Percentiles rank a stretch among this genome's conserved stretches.
Conservation (phyloP, 2,113 vertebrate species). For the Zosterops japonicus region DNA sequence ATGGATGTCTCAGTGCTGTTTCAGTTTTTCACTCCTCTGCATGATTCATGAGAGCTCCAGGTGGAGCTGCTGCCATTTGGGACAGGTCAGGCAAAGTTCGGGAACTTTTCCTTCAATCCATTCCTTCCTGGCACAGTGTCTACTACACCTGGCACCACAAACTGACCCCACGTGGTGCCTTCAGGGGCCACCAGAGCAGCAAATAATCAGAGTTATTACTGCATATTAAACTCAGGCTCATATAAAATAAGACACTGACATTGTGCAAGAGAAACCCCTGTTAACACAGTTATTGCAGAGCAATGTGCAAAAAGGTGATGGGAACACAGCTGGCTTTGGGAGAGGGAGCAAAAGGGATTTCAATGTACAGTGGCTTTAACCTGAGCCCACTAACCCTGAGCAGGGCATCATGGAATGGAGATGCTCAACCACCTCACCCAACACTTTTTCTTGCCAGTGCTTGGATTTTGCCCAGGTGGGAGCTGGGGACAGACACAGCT, state of each 20-base stretch:
- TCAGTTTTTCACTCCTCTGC: background rate
- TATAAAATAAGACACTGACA: background rate
- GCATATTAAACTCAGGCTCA: background rate
- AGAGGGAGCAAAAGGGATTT: background rate
- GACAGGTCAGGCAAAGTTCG: background rate
- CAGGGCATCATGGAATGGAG: background rate
- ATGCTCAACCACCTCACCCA: background rate
- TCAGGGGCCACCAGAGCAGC: background rate
- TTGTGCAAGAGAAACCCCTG: background rate
- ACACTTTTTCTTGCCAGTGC: background rate
- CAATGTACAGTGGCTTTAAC: background rate
- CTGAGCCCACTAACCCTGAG: background rate
- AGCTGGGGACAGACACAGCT: background rate
- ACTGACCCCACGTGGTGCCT: background rate
- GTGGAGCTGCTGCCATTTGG: background rate
- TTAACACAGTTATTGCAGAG: background rate
- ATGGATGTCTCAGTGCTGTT: background rate
- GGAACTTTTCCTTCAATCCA: background rate
- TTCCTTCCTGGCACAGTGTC: background rate
- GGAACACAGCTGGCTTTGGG: background rate
- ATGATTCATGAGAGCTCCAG: background rate
- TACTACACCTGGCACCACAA: background rate
- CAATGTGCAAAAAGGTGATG: background rate
- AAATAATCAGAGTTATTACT: background rate
- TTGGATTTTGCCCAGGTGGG: background rate